A percentile compares a stretch with the other conserved stretches of the same genome.
phyloP scores from a whole-genome alignment of 1,140 invertebrate genomes.

The Choristoneura fumiferana region DNA sequence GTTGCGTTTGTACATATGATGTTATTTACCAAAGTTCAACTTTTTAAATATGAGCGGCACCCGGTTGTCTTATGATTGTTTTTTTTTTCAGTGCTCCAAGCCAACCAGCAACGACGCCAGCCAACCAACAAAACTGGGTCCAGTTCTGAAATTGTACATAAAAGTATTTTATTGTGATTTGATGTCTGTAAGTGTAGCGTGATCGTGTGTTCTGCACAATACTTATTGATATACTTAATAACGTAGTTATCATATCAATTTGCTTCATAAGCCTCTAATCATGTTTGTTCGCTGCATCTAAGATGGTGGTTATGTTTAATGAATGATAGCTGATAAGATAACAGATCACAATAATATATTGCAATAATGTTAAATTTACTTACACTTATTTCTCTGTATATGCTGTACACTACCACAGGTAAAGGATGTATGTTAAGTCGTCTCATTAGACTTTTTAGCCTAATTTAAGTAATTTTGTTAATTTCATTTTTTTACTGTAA shows the following conservation, averaged over 20 bases:
- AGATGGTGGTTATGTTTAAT: neutral
- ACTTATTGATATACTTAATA: constrained; percentile 52
- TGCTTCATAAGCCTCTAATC: constrained; percentile 22
- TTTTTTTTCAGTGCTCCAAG: constrained; percentile 50
- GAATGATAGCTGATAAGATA: constrained; percentile 26
- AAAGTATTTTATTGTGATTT: constrained; percentile 41
- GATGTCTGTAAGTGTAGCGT: constrained; percentile 31
- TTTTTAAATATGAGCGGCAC: no score
- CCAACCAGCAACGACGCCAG: constrained; percentile 59
- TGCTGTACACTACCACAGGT: constrained; percentile 42
- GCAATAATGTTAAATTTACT: constrained; percentile 33
- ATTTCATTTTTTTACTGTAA: no score
- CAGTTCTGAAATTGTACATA: constrained; percentile 51
- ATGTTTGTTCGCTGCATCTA: neutral
- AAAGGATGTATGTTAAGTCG: neutral
- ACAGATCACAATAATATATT: constrained; percentile 42
- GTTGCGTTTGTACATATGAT: no score
- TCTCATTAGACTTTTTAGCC: no score
- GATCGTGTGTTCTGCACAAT: constrained; percentile 50
- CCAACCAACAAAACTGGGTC: constrained; percentile 71
- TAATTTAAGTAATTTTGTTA: no score
- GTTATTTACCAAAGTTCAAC: no score
- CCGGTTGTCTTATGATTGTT: no score
- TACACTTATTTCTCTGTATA: constrained; percentile 48
- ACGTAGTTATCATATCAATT: constrained; percentile 30